These are phyloP conservation scores for Pammene fasciana DNA, from an alignment of 2,888 invertebrate genomes.

Conservation along the genomic window DNA sequence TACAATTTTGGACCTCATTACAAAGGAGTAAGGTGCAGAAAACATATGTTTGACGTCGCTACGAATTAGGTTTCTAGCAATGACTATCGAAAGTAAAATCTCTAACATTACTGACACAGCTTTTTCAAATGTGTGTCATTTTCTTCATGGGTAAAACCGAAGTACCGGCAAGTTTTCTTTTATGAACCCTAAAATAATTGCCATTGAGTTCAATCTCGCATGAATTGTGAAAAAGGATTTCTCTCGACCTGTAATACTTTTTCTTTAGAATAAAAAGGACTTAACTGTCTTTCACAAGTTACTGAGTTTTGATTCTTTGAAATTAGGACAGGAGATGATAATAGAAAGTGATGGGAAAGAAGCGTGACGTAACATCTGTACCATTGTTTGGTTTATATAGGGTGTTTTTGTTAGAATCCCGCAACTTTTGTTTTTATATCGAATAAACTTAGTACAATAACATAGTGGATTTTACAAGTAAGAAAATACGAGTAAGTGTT, in stretches of 20 bases:
- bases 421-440: not conserved
- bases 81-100: not conserved
- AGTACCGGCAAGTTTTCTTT: not conserved
- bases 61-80: not conserved
- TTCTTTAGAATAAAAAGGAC: not conserved
- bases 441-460: too few species aligned
- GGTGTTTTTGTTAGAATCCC: not conserved
- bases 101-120: constrained; percentile 10
- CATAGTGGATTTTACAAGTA: too few species aligned
- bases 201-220: not conserved
- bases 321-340: not conserved
- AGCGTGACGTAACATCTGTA: not conserved
- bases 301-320: not conserved
- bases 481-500: too few species aligned
- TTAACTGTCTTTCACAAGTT: not conserved
- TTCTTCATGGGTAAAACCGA: not conserved
- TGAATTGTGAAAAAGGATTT: not conserved
- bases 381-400: not conserved
- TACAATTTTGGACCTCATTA: too few species aligned
- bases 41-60: too few species aligned
- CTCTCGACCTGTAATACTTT: not conserved
- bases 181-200: not conserved
- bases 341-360: constrained; percentile 1
- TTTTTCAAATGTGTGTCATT: not conserved
- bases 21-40: too few species aligned